phyloP scores from a whole-genome alignment of 92 coral and sea anemone species.

The Porites lobata region DNA sequence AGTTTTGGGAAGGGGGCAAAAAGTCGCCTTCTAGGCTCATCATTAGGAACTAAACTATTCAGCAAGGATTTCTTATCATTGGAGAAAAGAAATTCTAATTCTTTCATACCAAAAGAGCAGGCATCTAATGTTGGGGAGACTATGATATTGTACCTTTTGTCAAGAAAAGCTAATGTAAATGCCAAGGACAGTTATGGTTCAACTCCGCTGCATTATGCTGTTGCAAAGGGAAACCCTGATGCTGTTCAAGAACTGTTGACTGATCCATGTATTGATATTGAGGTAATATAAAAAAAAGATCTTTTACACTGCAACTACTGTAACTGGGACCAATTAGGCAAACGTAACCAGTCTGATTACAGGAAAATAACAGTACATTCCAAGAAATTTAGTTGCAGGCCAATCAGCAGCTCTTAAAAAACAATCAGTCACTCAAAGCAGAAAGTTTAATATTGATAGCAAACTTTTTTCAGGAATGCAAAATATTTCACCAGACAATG shows the following conservation, averaged over 20 bases:
- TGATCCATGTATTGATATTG: conserved; percentile 72
- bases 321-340: too few species aligned
- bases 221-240: conserved; percentile 84
- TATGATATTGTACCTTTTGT: conserved; percentile 81
- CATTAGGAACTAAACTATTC: conserved; percentile 46
- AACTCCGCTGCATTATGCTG: conserved; percentile 98
- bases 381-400: too few species aligned
- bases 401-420: too few species aligned
- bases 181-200: conserved; percentile 93
- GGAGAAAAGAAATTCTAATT: conserved; percentile 52
- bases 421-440: too few species aligned
- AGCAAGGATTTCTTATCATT: conserved; percentile 57
- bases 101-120: not conserved
- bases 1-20: conserved; percentile 78
- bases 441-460: too few species aligned
- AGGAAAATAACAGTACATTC: too few species aligned
- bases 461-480: too few species aligned
- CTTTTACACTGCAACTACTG: too few species aligned
- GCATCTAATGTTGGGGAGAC: conserved; percentile 49
- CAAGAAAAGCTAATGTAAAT: conserved; percentile 88
- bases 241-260: conserved; percentile 85
- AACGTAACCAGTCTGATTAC: too few species aligned
- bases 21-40: conserved; percentile 63
- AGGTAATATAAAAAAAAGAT: conserved; percentile 62
- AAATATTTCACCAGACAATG: too few species aligned